Evolutionary conservation across 2,888 invertebrate genomes (phyloP).

Genomic region (Melinaea menophilus): DNA sequence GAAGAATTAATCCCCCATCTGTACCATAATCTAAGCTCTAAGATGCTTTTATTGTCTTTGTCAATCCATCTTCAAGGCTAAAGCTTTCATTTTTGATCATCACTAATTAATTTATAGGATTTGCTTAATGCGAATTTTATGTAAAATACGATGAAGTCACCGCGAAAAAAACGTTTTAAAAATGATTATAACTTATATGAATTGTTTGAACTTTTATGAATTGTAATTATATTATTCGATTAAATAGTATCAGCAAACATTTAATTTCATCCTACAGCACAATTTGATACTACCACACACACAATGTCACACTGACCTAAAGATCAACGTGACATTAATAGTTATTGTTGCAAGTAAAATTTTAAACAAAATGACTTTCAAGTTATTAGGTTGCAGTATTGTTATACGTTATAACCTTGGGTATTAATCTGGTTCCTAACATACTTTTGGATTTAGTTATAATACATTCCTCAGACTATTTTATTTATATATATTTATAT

Average conservation of each 20-base stretch:
- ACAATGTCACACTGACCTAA: not conserved
- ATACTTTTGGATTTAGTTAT: constrained; percentile 65
- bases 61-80: not conserved
- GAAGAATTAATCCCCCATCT: no score
- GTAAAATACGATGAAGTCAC: constrained; percentile 10
- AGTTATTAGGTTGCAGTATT: not conserved
- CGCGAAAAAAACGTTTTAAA: constrained; percentile 8
- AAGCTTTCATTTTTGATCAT: constrained; percentile 23
- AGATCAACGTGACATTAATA: not conserved
- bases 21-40: no score
- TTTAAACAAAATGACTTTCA: not conserved
- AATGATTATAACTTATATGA: not conserved
- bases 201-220: no score
- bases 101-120: constrained; percentile 25
- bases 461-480: constrained; percentile 26
- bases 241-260: no score
- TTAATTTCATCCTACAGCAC: no score
- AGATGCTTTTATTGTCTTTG: no score
- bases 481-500: no score
- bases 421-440: constrained; percentile 72
- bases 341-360: not conserved
- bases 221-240: no score
- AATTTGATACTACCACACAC: no score
- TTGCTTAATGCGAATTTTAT: constrained; percentile 24
- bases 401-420: constrained; percentile 57